A percentile compares a stretch with the other conserved stretches of the same genome.
Evolutionary conservation across 1,140 invertebrate species (phyloP).

Genomic region (Cyclina sinensis): DNA sequence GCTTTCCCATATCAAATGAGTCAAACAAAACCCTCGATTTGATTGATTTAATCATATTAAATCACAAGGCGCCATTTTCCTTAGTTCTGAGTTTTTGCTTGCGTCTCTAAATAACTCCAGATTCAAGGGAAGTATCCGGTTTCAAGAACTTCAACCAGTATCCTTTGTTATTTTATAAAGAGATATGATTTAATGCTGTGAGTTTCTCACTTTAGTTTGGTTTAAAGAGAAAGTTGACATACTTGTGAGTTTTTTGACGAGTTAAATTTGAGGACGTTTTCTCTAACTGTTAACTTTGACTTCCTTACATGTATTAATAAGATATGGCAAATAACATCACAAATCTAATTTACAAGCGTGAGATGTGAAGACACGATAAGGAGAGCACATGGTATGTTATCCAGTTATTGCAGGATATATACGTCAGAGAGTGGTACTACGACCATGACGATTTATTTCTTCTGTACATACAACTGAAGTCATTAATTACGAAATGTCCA

Average conservation of each 20-base stretch:
- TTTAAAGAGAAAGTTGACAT: too few relatives aligned
- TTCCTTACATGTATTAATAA: not conserved
- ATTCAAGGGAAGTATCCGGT: too few relatives aligned
- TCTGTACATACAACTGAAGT: not conserved
- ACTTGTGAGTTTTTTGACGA: too few relatives aligned
- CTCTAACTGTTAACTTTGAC: too few relatives aligned
- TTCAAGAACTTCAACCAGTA: too few relatives aligned
- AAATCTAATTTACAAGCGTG: not conserved
- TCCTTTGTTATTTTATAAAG: too few relatives aligned
- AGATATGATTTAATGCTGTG: too few relatives aligned
- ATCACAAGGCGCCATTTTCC: not conserved
- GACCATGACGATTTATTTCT: not conserved
- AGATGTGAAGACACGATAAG: not conserved
- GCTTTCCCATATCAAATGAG: not conserved
- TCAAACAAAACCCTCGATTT: not conserved
- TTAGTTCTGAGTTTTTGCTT: too few relatives aligned
- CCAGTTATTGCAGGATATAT: not conserved
- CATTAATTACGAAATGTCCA: not conserved
- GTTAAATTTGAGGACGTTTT: too few relatives aligned
- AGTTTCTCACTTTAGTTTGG: too few relatives aligned
- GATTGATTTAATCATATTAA: not conserved
- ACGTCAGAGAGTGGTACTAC: not conserved
- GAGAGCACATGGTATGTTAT: not conserved
- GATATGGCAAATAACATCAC: not conserved
- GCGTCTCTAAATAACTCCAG: too few relatives aligned